Evolutionary conservation across 2,888 invertebrate genomes (phyloP).

Genomic region (Nemapogon koenigi): DNA sequence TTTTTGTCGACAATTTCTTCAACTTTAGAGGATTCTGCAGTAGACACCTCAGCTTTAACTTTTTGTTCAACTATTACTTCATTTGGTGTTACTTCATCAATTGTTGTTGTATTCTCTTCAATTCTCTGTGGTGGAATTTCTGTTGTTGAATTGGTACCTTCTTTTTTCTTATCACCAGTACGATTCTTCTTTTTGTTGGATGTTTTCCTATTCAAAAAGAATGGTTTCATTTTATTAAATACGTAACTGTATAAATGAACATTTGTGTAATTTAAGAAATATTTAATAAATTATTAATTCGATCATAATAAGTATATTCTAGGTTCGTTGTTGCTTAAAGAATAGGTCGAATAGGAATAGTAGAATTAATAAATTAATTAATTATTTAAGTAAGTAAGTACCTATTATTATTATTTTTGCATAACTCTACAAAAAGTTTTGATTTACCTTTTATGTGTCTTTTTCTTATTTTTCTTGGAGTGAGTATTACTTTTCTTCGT

Average conservation of each 20-base stretch:
- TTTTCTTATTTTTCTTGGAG: slow-evolving; percentile 50
- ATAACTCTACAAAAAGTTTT: too few species aligned
- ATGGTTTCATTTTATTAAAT: background rate
- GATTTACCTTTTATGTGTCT: slow-evolving; percentile 46
- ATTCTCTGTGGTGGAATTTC: slow-evolving; percentile 27
- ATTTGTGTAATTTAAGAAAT: too few species aligned
- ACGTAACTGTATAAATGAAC: too few species aligned
- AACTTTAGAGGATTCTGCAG: background rate
- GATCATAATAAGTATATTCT: too few species aligned
- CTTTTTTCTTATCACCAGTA: slow-evolving; percentile 29
- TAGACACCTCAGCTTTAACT: slow-evolving; percentile 2
- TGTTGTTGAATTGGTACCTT: slow-evolving; percentile 18
- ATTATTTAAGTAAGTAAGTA: too few species aligned
- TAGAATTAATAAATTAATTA: too few species aligned
- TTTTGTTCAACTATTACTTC: slow-evolving; percentile 18
- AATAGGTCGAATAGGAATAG: too few species aligned
- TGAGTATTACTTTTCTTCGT: slow-evolving; percentile 58
- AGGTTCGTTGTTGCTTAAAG: too few species aligned
- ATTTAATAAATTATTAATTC: too few species aligned
- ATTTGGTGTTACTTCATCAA: slow-evolving; percentile 24
- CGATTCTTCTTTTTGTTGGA: slow-evolving; percentile 46
- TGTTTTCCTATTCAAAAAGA: slow-evolving; percentile 30
- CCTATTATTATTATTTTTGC: too few species aligned
- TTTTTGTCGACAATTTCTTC: slow-evolving; percentile 11
- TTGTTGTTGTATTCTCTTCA: slow-evolving; percentile 21